Percentiles rank a stretch among this genome's conserved stretches.
phyloP scores from a whole-genome alignment of 2,797 vertebrate genomes.

The Acrossocheilus wenchowensis region DNA sequence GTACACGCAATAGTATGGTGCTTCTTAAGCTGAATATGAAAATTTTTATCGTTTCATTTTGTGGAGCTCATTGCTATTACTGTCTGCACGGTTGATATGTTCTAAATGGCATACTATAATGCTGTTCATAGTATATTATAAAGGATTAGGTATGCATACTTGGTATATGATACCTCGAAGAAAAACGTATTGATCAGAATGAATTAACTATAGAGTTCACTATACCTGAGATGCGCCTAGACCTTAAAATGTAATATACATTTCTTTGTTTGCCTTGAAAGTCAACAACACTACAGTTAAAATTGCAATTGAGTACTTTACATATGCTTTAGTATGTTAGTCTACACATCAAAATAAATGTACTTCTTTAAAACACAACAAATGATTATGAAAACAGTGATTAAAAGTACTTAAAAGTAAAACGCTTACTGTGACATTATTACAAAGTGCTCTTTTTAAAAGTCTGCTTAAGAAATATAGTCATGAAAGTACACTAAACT shows the following conservation, averaged over 20 bases:
- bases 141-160: not conserved
- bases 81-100: not conserved
- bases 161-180: not conserved
- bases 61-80: not conserved
- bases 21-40: not conserved
- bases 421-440: too few relatives aligned
- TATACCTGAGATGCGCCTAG: not conserved
- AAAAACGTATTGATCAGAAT: not conserved
- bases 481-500: not conserved
- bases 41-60: not conserved
- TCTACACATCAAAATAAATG: too few relatives aligned
- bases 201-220: not conserved
- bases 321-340: too few relatives aligned
- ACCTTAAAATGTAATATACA: not conserved
- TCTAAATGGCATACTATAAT: not conserved
- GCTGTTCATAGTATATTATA: not conserved
- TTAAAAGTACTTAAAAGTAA: not conserved
- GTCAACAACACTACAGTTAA: too few relatives aligned
- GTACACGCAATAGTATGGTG: not conserved
- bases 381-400: too few relatives aligned
- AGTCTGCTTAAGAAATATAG: not conserved
- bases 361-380: too few relatives aligned
- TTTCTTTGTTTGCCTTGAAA: not conserved
- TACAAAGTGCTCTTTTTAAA: not conserved
- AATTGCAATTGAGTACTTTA: too few relatives aligned